Evolutionary conservation across 2,113 vertebrate genomes (phyloP), one percentile per base, ranked within the genome.

Genomic region (Salvelinus alpinus): DNA sequence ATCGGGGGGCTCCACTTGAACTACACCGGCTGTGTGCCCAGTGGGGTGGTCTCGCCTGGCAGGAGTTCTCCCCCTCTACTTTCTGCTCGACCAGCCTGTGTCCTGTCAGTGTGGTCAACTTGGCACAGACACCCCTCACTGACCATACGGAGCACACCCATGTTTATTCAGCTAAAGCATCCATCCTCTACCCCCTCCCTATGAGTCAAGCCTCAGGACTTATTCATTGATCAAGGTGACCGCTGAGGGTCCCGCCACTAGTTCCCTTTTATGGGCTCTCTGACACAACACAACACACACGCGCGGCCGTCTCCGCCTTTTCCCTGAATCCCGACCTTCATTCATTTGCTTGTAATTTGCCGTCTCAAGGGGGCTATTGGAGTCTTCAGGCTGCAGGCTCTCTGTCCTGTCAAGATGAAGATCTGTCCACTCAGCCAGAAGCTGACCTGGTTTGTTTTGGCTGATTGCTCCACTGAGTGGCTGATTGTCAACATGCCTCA

Each of bases 71-170:
- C 16, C n/a, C 24, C 38, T 27, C 83, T 75, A 86, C 77, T 88
- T 90, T 88, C 87, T 87, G 85, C 71, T 51, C 2, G 51, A 64
- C 72, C 76, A 74, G 48, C 1, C 57, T 71, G 90, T 84, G 5
- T 72, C 22, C 48, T 83, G 87, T 85, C 87, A 90, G 85, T 84
- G 80, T 78, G 75, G 69, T 86, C 85, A 82, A 87, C 82, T 81
- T 88, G 87, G 86, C 82, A 64, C 18, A 62, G 59, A 5, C 62
- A 24, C 64, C 60, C 47, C 83, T 86, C 88, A 81, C 89, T 87
- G 88, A 85, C 86, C 90, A 87, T 89, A 88, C 51, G 87, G 86
- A 34, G 85, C 85, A 80, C 88, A 87, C 86, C 85, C 88, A 87
- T 89, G 84, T 88, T 84, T 84, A 60, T n/a, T n/a, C 57, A 20